Conservation (phyloP, 2,113 vertebrate species). For the Spilogale gracilis region DNA sequence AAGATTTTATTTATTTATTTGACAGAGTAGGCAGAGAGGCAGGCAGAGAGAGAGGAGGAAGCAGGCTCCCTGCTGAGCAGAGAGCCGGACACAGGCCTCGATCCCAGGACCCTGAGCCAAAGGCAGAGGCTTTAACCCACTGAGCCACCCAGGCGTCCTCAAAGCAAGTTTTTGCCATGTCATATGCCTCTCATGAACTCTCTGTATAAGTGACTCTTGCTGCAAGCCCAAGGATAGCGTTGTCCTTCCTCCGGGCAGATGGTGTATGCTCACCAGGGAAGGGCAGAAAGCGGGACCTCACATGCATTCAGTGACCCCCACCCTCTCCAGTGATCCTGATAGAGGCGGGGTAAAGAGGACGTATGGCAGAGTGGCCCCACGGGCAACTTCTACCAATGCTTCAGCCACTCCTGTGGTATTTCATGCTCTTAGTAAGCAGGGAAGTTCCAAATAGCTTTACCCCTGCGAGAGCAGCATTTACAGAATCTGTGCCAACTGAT, state of each 20-base stretch:
- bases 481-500: background rate
- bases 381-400: background rate
- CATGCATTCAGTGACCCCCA: background rate
- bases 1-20: too few relatives aligned
- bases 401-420: background rate
- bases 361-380: background rate
- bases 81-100: too few relatives aligned
- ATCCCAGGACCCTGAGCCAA: too few relatives aligned
- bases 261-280: background rate
- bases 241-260: background rate
- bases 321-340: background rate
- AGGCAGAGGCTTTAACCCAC: too few relatives aligned
- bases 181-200: background rate
- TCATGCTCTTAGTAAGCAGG: background rate
- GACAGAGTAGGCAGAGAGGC: too few relatives aligned
- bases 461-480: background rate
- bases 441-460: background rate
- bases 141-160: too few relatives aligned
- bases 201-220: background rate
- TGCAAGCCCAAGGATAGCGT: background rate
- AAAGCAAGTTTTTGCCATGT: conserved; percentile 5
- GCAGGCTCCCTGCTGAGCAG: too few relatives aligned
- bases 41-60: too few relatives aligned
- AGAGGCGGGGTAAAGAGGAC: background rate
- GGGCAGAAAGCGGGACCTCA: background rate